Evolutionary conservation across 2,113 vertebrate genomes (phyloP).

Genomic region (Colinus virginianus): DNA sequence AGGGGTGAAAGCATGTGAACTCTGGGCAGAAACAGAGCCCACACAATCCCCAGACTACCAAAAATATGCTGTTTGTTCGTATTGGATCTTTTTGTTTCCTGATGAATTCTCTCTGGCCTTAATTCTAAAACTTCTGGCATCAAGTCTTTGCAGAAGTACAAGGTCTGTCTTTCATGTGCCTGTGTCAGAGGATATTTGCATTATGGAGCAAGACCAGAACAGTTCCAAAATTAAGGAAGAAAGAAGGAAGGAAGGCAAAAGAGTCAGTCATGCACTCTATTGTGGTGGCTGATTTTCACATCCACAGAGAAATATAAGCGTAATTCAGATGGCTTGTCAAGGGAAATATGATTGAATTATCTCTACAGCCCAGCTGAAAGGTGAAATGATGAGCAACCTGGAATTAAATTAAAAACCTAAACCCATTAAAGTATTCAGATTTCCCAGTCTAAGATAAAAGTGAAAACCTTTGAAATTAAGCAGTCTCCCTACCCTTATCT

Average conservation of each 20-base stretch:
- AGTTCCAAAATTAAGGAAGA: slow-evolving; percentile 1
- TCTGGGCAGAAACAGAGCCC: not conserved
- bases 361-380: slow-evolving; percentile 68
- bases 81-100: not conserved
- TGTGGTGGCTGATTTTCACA: slow-evolving; percentile 26
- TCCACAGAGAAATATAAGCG: slow-evolving; percentile 41
- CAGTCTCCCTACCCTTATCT: slow-evolving; percentile 65
- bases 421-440: slow-evolving; percentile 70
- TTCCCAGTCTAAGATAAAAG: slow-evolving; percentile 70
- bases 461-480: slow-evolving; percentile 73
- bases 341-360: slow-evolving; percentile 74
- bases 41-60: not conserved
- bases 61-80: not conserved
- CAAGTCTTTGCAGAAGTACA: not conserved
- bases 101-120: not conserved
- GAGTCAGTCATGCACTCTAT: not conserved
- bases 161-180: not conserved
- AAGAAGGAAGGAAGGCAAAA: not conserved
- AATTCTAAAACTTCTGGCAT: not conserved
- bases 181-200: not conserved
- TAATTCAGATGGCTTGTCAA: slow-evolving; percentile 64
- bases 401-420: slow-evolving; percentile 75
- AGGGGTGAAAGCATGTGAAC: not conserved
- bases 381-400: slow-evolving; percentile 73
- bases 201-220: not conserved